A percentile compares a stretch with the other conserved stretches of the same genome.
Conservation (phyloP, 1,140 invertebrate genomes). For the Elysia chlorotica region DNA sequence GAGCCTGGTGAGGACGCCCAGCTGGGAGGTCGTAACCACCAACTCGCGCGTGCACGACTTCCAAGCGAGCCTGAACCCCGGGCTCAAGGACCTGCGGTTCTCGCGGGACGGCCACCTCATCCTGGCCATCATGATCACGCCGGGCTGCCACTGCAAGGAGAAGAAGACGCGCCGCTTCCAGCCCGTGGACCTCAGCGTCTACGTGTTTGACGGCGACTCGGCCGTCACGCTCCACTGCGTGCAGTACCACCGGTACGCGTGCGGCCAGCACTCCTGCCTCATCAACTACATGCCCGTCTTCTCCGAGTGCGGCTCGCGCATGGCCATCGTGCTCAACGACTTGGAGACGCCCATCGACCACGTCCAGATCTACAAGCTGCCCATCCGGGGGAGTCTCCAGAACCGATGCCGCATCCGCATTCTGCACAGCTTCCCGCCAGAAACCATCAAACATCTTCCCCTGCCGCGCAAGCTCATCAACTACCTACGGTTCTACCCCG, state of each 20-base stretch:
- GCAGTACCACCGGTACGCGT: slow-evolving; percentile 58
- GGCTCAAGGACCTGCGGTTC: slow-evolving; percentile 54
- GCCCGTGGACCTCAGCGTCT: slow-evolving; percentile 54
- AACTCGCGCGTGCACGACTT: slow-evolving; percentile 54
- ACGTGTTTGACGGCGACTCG: slow-evolving; percentile 57
- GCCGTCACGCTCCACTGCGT: slow-evolving; percentile 58
- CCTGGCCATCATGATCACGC: slow-evolving; percentile 54
- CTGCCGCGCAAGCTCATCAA: slow-evolving; percentile 54
- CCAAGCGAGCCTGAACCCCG: slow-evolving; percentile 44
- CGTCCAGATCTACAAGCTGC: slow-evolving; percentile 59
- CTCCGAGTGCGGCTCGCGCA: slow-evolving; percentile 57
- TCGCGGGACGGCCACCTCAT: slow-evolving; percentile 57
- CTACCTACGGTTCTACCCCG: slow-evolving; percentile 57
- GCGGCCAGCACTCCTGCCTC: slow-evolving; percentile 56
- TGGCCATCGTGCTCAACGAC: slow-evolving; percentile 60
- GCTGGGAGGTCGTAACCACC: slow-evolving; percentile 49
- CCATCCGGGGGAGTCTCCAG: slow-evolving; percentile 50
- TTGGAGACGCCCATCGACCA: slow-evolving; percentile 49
- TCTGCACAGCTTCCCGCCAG: slow-evolving; percentile 48
- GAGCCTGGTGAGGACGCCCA: slow-evolving; percentile 45
- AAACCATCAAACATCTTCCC: slow-evolving; percentile 48
- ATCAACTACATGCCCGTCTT: slow-evolving; percentile 59
- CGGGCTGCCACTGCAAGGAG: slow-evolving; percentile 55
- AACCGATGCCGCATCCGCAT: slow-evolving; percentile 56
- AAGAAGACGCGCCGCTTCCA: slow-evolving; percentile 48